Base-by-base conservation (phyloP, 2,113 vertebrate genomes). In the Pterocles gutturalis region DNA sequence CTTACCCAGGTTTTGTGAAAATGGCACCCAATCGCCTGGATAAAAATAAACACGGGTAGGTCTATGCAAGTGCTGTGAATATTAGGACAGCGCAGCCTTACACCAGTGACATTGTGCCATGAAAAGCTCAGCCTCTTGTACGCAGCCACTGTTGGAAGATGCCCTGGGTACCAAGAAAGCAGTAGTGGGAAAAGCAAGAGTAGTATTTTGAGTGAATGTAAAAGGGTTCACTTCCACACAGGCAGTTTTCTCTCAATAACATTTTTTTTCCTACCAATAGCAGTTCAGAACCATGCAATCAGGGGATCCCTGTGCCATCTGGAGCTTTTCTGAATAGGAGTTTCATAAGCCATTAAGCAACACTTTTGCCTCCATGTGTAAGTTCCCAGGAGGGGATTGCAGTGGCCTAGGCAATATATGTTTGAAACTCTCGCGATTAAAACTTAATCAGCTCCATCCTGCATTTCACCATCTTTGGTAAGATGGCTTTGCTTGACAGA, bases 271-370 rank as follows among this genome's bases (percentile, higher is more conserved):
- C 67, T 17, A 38, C 20, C 2, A 4, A 60, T 34, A 77, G 70
- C 48, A 83, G 53, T 80, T 90, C 78, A 94, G 61, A 90, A 69
- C 49, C 36, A 70, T 0, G 1, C 24, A 69, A 34, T 45, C 80
- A 34, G 22, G 61, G 51, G 90, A 95, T 87, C 85, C 61, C 61
- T 67, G 43, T 69, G 79, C 54, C 83, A 90, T 80, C 90, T 93
- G 94, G 75, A 96, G 41, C 24, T 69, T 80, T 83, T 77, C 78
- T 90, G 71, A 83, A 60, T 13, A 29, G 45, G 26, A 90, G 49
- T 60, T 80, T 72, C 67, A 77, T 45, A 86, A 94, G 88, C 13
- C 38, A 57, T 83, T 53, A 69, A 36, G 13, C 41, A 93, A 85
- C 21, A 61, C 28, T 61, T 86, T 48, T 69, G 73, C 38, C 34